These are phyloP conservation scores for Buphagus erythrorhynchus DNA, from an alignment of 2,797 vertebrate species.

Conservation along the genomic window DNA sequence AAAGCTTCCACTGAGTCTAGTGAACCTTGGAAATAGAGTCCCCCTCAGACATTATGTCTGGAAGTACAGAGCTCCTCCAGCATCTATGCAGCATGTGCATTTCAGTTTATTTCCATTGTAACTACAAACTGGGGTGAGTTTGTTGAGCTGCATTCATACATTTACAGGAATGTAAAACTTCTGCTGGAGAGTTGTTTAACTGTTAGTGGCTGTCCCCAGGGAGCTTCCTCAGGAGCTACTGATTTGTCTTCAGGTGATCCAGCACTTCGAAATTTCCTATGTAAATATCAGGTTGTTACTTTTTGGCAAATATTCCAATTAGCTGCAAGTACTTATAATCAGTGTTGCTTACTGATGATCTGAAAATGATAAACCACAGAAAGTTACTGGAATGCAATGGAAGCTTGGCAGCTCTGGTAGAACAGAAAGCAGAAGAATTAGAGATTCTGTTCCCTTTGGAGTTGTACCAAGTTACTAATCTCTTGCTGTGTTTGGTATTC, in stretches of 20 bases:
- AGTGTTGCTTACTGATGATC: not conserved
- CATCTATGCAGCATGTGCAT: not conserved
- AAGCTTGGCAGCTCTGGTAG: not conserved
- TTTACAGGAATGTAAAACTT: not conserved
- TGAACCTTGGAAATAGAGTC: not conserved
- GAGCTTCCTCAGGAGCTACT: not conserved
- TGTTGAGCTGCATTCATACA: rapidly evolving
- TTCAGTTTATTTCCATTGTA: not conserved
- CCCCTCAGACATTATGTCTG: not conserved
- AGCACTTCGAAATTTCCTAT: not conserved
- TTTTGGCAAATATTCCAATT: not conserved
- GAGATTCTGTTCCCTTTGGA: not conserved
- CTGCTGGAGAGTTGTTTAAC: not conserved
- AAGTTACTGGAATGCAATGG: not conserved
- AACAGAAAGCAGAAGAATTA: not conserved
- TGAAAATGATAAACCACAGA: not conserved
- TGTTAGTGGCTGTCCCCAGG: not conserved
- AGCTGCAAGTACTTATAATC: not conserved
- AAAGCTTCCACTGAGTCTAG: not conserved
- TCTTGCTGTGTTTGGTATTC: slow-evolving; percentile 21
- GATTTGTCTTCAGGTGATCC: not conserved
- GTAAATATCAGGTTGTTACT: not conserved
- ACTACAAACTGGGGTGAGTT: not conserved
- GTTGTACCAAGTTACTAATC: not conserved
- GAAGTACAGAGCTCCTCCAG: not conserved